Evolutionary conservation across 1,140 invertebrate species (phyloP), one percentile per base, ranked within the genome.

Genomic region (Glomeris maerens): DNA sequence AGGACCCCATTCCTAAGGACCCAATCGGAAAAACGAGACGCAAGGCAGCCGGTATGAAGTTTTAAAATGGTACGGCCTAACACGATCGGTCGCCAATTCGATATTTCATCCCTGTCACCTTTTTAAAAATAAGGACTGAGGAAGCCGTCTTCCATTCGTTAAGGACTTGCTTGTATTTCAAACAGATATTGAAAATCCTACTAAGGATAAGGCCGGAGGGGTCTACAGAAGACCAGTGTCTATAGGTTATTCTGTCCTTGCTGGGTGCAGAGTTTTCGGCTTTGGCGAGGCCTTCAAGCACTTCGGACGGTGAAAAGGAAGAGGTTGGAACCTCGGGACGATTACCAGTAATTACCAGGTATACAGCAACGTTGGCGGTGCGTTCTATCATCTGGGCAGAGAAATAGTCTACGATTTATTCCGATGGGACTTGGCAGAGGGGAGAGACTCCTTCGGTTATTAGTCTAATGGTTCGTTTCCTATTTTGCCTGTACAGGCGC

Each of bases 31-130:
- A 40, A 31, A 22, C 52, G 17, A 14, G 39, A 25, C 2, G 50
- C 38, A 1, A 59, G 45, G 7, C 53, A 14, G 4, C 27, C 52
- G 0, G 54, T 57, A 17, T 52, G 57, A 0, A 58, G 42, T 2
- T 52, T 28, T 1, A 52, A 27, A n/a, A 58, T 10, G 2, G 52
- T 42, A 21, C 41, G 46, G 2, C 44, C 42, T 0, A 61, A 56
- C 13, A 55, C 52, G 14, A 62, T 55, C 0, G 61, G 59, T 22
- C 59, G 42, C 56, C 57, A 62, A 28, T 61, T 58, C 25, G 41
- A 31, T 13, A 60, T 25, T 23, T 58, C 52, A 10, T 44, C 42
- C n/a, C 44, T 38, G 3, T 53, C 45, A 20, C 29, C 44, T 1
- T 50, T 50, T 62, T 62, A 13, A 45, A 56, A n/a, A 62, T 47